phyloP scores from a whole-genome alignment of 2,888 invertebrate genomes.

The Ectemnius lituratus region DNA sequence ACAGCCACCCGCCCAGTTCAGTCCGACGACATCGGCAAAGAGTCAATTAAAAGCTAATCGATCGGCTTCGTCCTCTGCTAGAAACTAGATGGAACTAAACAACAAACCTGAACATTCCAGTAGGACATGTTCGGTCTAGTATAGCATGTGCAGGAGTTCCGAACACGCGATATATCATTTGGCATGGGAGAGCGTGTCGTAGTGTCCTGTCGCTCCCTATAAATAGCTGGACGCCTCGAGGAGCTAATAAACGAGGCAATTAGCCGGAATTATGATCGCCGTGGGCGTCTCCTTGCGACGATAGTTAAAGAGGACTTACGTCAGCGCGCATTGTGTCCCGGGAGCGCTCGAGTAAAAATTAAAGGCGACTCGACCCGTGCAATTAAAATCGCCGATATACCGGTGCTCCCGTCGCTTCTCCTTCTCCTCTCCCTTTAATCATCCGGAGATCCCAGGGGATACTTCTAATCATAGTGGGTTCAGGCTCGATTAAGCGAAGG shows the following conservation, averaged over 20 bases:
- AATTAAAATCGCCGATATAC: slow-evolving; percentile 52
- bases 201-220: slow-evolving; percentile 42
- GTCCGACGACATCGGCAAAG: slow-evolving; percentile 33
- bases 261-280: slow-evolving; percentile 68
- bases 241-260: slow-evolving; percentile 69
- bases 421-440: slow-evolving; percentile 5
- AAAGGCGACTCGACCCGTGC: slow-evolving; percentile 59
- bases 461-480: slow-evolving; percentile 7
- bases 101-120: not conserved
- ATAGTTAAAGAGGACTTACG: slow-evolving; percentile 56
- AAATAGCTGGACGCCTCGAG: slow-evolving; percentile 56
- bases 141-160: not conserved
- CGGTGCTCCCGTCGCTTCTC: slow-evolving; percentile 11
- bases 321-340: slow-evolving; percentile 52
- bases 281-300: slow-evolving; percentile 61
- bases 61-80: slow-evolving; percentile 14
- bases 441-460: slow-evolving; percentile 1
- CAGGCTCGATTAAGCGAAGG: slow-evolving; percentile 2
- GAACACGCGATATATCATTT: slow-evolving; percentile 32
- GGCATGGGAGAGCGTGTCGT: slow-evolving; percentile 14
- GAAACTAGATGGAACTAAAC: not conserved
- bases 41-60: slow-evolving; percentile 57
- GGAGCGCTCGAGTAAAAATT: slow-evolving; percentile 47
- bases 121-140: not conserved
- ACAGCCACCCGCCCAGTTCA: slow-evolving; percentile 13